Evolutionary conservation across 2,888 invertebrate species (phyloP).

Genomic region (Deilephila porcellus): DNA sequence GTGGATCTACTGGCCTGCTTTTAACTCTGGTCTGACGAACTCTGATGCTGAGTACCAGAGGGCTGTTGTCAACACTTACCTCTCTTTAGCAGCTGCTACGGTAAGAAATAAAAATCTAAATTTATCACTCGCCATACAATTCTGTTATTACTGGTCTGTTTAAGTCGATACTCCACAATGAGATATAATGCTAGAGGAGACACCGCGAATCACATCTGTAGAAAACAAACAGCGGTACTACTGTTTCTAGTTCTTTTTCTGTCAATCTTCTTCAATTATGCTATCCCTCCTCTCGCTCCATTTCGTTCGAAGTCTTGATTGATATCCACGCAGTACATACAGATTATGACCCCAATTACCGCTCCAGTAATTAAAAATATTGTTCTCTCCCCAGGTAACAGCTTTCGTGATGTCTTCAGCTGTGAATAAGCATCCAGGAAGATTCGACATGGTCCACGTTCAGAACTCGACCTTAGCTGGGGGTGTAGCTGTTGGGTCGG

Average conservation of each 20-base stretch:
- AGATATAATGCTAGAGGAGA: too few relatives aligned
- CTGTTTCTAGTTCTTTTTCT: too few relatives aligned
- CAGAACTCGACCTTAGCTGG: slow-evolving; percentile 98
- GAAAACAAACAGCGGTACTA: too few relatives aligned
- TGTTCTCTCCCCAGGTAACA: slow-evolving; percentile 81
- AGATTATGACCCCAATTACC: too few relatives aligned
- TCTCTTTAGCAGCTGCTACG: slow-evolving; percentile 91
- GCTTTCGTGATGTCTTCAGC: slow-evolving; percentile 93
- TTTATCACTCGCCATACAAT: not conserved
- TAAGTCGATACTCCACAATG: not conserved
- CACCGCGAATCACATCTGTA: too few relatives aligned
- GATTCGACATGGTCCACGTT: slow-evolving; percentile 96
- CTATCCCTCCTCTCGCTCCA: too few relatives aligned
- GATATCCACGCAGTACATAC: too few relatives aligned
- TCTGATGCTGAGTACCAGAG: slow-evolving; percentile 90
- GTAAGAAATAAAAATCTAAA: slow-evolving; percentile 61
- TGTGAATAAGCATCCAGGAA: slow-evolving; percentile 87
- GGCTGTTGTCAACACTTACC: slow-evolving; percentile 96
- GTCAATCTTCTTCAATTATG: too few relatives aligned
- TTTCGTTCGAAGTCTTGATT: too few relatives aligned
- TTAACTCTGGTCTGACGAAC: slow-evolving; percentile 93
- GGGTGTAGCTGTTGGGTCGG: slow-evolving; percentile 95
- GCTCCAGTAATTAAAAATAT: too few relatives aligned
- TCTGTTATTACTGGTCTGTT: not conserved
- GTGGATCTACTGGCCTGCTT: slow-evolving; percentile 99